Conservation (phyloP, 2,797 vertebrate genomes). For the Brachyalestes nurse region DNA sequence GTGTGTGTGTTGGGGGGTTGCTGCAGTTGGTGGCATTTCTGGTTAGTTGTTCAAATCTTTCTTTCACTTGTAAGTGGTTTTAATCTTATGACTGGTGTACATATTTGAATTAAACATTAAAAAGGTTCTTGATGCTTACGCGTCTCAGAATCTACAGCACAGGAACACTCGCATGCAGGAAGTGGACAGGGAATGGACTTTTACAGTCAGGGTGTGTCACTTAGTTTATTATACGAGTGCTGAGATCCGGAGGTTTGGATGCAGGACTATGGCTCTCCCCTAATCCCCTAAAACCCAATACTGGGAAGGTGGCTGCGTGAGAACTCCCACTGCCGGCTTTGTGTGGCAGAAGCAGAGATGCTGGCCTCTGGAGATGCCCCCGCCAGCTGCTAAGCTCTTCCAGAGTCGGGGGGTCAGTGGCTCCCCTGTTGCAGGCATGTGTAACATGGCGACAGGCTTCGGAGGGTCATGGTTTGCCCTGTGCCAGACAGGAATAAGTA, state of each 20-base stretch:
- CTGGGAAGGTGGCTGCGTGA: slow-evolving; percentile 8
- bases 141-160: neutral
- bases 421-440: slow-evolving; percentile 67
- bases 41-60: too few species aligned
- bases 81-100: too few species aligned
- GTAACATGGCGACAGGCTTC: slow-evolving; percentile 66
- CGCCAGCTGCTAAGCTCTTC: slow-evolving; percentile 69
- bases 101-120: neutral
- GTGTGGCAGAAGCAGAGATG: slow-evolving; percentile 10
- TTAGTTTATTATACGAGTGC: neutral
- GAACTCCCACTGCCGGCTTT: slow-evolving; percentile 32
- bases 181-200: slow-evolving; percentile 25
- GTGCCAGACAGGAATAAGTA: slow-evolving; percentile 73
- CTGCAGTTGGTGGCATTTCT: too few species aligned
- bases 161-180: slow-evolving; percentile 27
- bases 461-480: slow-evolving; percentile 62
- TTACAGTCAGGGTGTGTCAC: slow-evolving; percentile 20
- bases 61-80: too few species aligned
- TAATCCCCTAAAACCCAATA: slow-evolving; percentile 29
- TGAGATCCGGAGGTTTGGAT: neutral
- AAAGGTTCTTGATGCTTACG: neutral
- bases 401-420: slow-evolving; percentile 58
- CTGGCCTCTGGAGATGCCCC: slow-evolving; percentile 65
- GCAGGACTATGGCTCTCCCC: slow-evolving; percentile 2
- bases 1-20: too few species aligned